Conservation (phyloP, 2,888 invertebrate genomes). For the Xestia xanthographa region DNA sequence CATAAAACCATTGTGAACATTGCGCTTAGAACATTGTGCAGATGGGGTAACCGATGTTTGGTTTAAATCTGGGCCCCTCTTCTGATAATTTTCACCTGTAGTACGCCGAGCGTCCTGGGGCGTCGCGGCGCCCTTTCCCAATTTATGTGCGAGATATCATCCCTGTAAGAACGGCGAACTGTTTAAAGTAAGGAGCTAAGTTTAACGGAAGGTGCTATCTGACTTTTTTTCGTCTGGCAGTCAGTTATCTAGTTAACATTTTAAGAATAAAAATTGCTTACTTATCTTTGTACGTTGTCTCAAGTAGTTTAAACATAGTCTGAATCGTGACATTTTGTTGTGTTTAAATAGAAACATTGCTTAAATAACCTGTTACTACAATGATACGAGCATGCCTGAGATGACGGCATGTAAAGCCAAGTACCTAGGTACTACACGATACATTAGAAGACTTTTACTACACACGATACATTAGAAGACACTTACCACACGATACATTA, state of each 20-base stretch:
- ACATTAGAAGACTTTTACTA: background rate
- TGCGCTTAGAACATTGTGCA: constrained; percentile 65
- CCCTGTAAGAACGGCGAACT: constrained; percentile 83
- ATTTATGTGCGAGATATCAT: constrained; percentile 88
- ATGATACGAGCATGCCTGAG: too few species aligned
- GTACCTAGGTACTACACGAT: too few species aligned
- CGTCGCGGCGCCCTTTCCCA: constrained; percentile 72
- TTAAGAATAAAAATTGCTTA: constrained; percentile 10
- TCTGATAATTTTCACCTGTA: constrained; percentile 90
- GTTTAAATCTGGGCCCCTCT: constrained; percentile 86
- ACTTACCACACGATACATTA: too few species aligned
- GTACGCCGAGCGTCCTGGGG: constrained; percentile 67
- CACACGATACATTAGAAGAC: too few species aligned
- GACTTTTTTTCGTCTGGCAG: constrained; percentile 16
- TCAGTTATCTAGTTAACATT: constrained; percentile 18
- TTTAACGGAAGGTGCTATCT: constrained; percentile 72
- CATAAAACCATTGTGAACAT: constrained; percentile 66
- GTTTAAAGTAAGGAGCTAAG: constrained; percentile 69
- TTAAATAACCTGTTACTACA: background rate
- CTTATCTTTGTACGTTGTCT: background rate
- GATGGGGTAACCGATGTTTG: constrained; percentile 81
- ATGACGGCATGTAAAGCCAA: too few species aligned
- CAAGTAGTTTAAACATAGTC: background rate
- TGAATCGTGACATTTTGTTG: background rate
- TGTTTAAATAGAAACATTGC: background rate